These are phyloP conservation scores for Austrolebias charrua DNA, from an alignment of 2,797 vertebrate genomes.

Conservation along the genomic window DNA sequence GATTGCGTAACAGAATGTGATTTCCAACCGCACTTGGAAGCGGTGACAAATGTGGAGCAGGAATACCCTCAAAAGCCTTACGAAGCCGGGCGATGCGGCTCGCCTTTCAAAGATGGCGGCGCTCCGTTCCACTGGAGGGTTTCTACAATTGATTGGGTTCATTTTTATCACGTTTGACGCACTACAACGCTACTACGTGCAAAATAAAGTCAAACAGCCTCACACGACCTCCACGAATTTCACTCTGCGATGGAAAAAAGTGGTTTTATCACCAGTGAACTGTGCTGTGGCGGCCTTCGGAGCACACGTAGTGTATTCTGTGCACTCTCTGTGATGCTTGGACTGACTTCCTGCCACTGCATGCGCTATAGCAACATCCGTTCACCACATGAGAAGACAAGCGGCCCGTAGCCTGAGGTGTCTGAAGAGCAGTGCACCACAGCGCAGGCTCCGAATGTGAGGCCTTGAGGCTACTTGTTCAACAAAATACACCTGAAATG, in stretches of 20 bases:
- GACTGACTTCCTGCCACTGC: constrained; percentile 75
- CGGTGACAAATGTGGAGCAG: constrained; percentile 40
- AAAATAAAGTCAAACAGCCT: constrained; percentile 11
- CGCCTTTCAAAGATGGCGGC: constrained; percentile 3
- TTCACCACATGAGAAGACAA: constrained; percentile 70
- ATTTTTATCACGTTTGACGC: too few species aligned
- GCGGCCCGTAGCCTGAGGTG: constrained; percentile 42
- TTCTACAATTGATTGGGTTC: background rate
- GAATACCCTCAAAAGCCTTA: constrained; percentile 46
- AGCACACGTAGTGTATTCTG: constrained; percentile 38
- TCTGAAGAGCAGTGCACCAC: constrained; percentile 3
- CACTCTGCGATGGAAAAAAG: constrained; percentile 48
- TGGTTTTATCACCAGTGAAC: constrained; percentile 46
- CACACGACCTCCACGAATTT: constrained; percentile 15
- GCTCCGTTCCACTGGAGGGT: background rate
- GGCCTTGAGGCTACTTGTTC: background rate
- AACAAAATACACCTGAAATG: constrained; percentile 3
- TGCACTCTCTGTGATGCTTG: constrained; percentile 74
- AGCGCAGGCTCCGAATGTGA: constrained; percentile 4
- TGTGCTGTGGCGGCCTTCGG: constrained; percentile 40
- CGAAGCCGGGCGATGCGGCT: background rate
- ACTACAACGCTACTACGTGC: too few species aligned
- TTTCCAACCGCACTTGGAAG: constrained; percentile 70
- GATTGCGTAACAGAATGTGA: constrained; percentile 69
- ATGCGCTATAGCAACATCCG: constrained; percentile 56